These are phyloP conservation scores for Melanaphis sacchari DNA, from an alignment of 1,140 invertebrate genomes.

Conservation along the genomic window DNA sequence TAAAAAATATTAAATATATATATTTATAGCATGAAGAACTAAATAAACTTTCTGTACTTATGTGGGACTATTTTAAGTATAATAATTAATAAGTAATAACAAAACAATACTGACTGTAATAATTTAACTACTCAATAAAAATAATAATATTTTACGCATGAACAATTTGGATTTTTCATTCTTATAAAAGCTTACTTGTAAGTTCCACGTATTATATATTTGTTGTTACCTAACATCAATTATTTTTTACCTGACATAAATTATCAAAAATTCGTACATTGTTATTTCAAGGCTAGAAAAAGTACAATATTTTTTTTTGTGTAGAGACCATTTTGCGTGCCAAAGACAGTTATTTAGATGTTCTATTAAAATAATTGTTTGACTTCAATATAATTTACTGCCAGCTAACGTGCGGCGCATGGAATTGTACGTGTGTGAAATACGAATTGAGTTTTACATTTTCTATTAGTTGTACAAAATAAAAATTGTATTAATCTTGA, in stretches of 20 bases:
- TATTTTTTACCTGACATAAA: background rate
- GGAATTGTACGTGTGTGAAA: background rate
- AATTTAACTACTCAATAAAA: background rate
- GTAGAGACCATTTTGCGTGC: background rate
- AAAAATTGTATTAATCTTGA: background rate
- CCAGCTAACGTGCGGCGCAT: background rate
- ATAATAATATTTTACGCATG: background rate
- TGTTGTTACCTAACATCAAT: background rate
- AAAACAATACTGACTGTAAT: background rate
- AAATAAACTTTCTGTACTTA: background rate
- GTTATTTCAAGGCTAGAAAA: background rate
- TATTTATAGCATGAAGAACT: background rate
- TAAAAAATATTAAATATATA: background rate
- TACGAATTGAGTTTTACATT: background rate
- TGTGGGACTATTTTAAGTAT: too few relatives aligned
- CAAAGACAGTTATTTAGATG: background rate
- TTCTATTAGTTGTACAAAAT: slow-evolving; percentile 6
- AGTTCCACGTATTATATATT: background rate
- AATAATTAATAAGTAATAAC: background rate
- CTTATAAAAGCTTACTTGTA: background rate
- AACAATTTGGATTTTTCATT: background rate
- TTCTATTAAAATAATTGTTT: slow-evolving; percentile 24
- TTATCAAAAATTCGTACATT: background rate
- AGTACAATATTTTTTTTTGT: background rate
- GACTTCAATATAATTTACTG: background rate